phyloP scores from a whole-genome alignment of 2,888 invertebrate species.

The Drosophila mayaguana region DNA sequence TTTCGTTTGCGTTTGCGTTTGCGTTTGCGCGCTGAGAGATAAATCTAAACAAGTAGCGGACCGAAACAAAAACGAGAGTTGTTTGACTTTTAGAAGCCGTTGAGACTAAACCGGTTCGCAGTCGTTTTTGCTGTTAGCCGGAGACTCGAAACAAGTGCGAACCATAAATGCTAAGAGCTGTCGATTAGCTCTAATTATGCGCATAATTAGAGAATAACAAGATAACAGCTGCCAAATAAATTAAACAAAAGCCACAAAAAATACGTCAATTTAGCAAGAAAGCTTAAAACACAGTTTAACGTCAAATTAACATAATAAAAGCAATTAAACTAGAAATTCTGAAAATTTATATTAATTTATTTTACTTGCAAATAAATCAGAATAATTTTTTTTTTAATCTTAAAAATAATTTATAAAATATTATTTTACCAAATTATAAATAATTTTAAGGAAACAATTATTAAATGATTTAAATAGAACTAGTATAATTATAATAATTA shows the following conservation, averaged over 20 bases:
- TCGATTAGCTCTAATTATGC: conserved; percentile 24
- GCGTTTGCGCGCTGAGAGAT: conserved; percentile 61
- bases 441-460: too few relatives aligned
- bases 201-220: conserved; percentile 27
- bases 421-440: too few relatives aligned
- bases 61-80: conserved; percentile 64
- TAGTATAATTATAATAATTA: background rate
- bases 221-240: conserved; percentile 1
- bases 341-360: background rate
- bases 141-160: conserved; percentile 28
- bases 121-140: conserved; percentile 16
- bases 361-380: background rate
- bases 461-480: background rate
- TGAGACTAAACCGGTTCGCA: conserved; percentile 61
- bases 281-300: background rate
- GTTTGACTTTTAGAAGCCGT: conserved; percentile 70
- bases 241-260: background rate
- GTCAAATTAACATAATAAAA: background rate
- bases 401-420: background rate
- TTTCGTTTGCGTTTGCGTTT: conserved; percentile 80
- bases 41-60: conserved; percentile 14
- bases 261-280: background rate
- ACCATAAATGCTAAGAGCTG: conserved; percentile 27
- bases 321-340: background rate
- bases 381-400: background rate